A percentile compares a stretch with the other conserved stretches of the same genome.
Conservation (phyloP, 2,888 invertebrate genomes). For the Cerceris rybyensis region DNA sequence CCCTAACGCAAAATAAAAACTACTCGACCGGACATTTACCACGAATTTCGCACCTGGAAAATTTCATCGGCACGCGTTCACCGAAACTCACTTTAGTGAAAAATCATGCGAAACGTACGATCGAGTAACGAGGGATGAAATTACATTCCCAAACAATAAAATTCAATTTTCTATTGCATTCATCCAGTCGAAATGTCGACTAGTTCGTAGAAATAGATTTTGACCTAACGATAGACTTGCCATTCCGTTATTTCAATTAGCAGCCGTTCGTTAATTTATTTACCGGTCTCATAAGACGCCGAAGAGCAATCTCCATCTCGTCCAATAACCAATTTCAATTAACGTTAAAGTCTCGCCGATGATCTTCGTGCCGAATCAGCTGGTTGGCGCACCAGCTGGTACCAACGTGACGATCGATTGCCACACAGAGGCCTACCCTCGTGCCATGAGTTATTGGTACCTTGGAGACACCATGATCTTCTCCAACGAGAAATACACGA, state of each 20-base stretch:
- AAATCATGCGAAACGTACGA: no score
- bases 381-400: conserved; percentile 94
- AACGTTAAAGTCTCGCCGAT: conserved; percentile 90
- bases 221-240: no score
- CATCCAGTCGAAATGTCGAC: no score
- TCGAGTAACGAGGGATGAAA: no score
- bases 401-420: conserved; percentile 96
- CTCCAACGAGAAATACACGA: conserved; percentile 93
- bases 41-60: no score
- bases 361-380: conserved; percentile 97
- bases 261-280: neutral
- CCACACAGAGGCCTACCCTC: conserved; percentile 95
- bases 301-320: neutral
- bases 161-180: no score
- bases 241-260: neutral
- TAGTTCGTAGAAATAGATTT: no score
- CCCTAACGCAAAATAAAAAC: no score
- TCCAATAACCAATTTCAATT: conserved; percentile 13
- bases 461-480: conserved; percentile 95
- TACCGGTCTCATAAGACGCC: neutral
- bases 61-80: no score
- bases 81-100: no score
- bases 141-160: no score
- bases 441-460: conserved; percentile 96
- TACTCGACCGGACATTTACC: no score